These are phyloP conservation scores for Abscondita cerata DNA, from an alignment of 2,888 invertebrate species.

Conservation along the genomic window DNA sequence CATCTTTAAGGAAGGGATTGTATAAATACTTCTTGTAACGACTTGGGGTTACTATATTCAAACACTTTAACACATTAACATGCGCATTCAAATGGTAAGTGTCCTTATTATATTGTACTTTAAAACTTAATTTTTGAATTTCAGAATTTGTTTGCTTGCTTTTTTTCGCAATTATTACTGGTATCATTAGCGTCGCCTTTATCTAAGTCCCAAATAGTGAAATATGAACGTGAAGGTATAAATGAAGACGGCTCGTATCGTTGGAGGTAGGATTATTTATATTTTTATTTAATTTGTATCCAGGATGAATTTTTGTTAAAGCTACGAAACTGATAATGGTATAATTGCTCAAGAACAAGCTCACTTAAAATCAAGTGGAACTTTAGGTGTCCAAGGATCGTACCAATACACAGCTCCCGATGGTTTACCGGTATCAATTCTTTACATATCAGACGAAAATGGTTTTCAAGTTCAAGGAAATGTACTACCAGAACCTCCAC, in stretches of 20 bases:
- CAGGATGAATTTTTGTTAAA: conserved; percentile 42
- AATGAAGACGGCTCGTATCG: conserved; percentile 70
- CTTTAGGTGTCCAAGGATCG: conserved; percentile 61
- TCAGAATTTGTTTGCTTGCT: not conserved
- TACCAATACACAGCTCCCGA: conserved; percentile 67
- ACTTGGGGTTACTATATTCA: not conserved
- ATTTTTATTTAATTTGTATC: not conserved
- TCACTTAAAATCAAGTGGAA: conserved; percentile 51
- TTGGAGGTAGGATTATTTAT: conserved; percentile 57
- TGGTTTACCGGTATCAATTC: conserved; percentile 64
- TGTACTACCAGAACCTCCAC: conserved; percentile 66
- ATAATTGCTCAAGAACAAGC: conserved; percentile 68
- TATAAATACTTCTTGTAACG: not conserved
- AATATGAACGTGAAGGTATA: conserved; percentile 68
- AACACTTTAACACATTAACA: not conserved
- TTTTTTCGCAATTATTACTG: not conserved
- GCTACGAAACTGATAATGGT: conserved; percentile 69
- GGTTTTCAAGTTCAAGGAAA: conserved; percentile 69
- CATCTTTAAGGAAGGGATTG: conserved; percentile 1
- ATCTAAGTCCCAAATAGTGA: conserved; percentile 60
- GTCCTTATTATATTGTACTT: not conserved
- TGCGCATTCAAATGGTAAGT: not conserved
- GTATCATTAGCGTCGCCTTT: conserved; percentile 5
- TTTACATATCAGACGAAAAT: conserved; percentile 72
- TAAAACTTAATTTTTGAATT: not conserved